Base-by-base conservation (phyloP, 2,113 vertebrate species). In the Holacanthus passer region DNA sequence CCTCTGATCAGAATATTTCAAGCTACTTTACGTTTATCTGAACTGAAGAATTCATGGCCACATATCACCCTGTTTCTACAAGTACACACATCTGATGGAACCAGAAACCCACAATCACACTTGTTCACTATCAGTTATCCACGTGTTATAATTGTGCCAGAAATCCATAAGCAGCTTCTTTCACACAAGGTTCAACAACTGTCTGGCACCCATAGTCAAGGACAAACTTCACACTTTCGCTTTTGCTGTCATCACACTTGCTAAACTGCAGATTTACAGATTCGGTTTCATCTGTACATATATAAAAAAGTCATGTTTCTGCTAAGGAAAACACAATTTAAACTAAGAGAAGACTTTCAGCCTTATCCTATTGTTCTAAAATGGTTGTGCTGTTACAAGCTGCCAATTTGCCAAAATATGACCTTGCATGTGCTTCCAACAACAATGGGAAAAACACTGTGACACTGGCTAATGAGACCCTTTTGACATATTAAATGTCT, bases 121-220 rank as follows among this genome's bases (percentile, higher is more conserved):
- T 60, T 3, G 35, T 37, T 37, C 35, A 8, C 35, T 7, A 37
- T 37, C 35, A 37, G 19, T 24, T 20, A 71, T n/a, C 24, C 13
- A 37, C 12, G 2, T 3, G 13, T 2, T 17, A 32, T 1, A 76
- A 7, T 20, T 31, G 35, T 45, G 3, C 47, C 1, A 55, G 55
- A 55, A 65, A 43, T 53, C 17, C 20, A 75, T 4, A 5, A 19
- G 6, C 16, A 55, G 29, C 9, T 35, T 60, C 52, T 56, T 62
- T 72, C 29, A 20, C 64, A 73, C 27, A 2, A 17, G 27, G 14
- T 31, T 41, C 20, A 58, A 35, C 58, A 48, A 45, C 32, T 24
- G 64, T 24, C 37, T 76, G 31, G 20, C 72, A 71, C 41, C 65
- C 41, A 60, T 20, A 55, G 47, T 63, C 55, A n/a, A 35, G 7